These are phyloP conservation scores for Psittacula echo DNA, from an alignment of 2,797 vertebrate species.

Conservation along the genomic window DNA sequence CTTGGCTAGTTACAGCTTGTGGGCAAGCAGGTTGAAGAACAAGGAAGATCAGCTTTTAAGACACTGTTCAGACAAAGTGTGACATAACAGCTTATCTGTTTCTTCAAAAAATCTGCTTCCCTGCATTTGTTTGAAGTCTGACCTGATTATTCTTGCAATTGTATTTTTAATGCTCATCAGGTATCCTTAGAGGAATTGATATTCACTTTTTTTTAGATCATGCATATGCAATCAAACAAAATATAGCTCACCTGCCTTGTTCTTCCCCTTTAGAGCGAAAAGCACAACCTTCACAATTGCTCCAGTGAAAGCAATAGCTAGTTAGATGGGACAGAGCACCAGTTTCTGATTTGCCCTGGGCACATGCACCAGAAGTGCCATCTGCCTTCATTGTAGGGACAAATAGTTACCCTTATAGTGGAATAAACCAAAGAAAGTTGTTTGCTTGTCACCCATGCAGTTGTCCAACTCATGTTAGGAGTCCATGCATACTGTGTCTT, in stretches of 20 bases:
- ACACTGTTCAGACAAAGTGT: background rate
- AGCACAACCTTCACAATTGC: background rate
- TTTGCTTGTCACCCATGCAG: background rate
- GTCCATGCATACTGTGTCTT: background rate
- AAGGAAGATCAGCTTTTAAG: background rate
- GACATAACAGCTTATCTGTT: constrained; percentile 35
- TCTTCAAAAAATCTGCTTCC: constrained; percentile 53
- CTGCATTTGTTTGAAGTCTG: constrained; percentile 60
- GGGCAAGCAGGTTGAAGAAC: background rate
- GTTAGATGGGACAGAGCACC: background rate
- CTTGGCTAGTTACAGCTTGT: background rate
- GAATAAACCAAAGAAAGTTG: background rate
- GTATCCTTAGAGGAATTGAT: constrained; percentile 49
- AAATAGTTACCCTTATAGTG: background rate
- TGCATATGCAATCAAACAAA: constrained; percentile 53
- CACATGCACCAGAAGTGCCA: background rate
- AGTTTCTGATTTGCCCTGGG: background rate
- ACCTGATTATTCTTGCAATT: constrained; percentile 60
- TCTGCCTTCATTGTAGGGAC: background rate
- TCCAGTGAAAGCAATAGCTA: background rate
- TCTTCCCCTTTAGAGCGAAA: constrained; percentile 4
- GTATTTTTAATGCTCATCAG: constrained; percentile 64
- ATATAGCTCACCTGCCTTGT: constrained; percentile 40
- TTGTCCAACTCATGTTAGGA: background rate
- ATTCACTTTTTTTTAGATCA: constrained; percentile 58